phyloP scores from a whole-genome alignment of 2,113 vertebrate species.

The Callionymus lyra region DNA sequence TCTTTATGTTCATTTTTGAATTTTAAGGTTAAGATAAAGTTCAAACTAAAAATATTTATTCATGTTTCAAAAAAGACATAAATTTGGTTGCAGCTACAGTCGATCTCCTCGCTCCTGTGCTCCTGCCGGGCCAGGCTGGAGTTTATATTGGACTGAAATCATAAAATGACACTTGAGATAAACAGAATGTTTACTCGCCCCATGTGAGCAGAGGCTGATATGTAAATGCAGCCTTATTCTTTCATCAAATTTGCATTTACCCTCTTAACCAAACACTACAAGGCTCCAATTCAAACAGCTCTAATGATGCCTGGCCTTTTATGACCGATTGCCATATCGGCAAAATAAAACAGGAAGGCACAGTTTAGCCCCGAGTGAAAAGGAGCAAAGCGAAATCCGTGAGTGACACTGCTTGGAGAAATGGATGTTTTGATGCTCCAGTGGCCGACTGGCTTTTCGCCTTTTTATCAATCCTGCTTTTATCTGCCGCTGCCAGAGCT shows the following conservation, averaged over 20 bases:
- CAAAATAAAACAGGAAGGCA: constrained; percentile 38
- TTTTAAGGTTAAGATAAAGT: constrained; percentile 20
- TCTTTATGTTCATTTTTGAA: too few species aligned
- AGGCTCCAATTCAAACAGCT: constrained; percentile 98
- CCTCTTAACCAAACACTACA: constrained; percentile 99
- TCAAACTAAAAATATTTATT: too few species aligned
- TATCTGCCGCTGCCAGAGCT: constrained; percentile 84
- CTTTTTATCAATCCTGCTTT: constrained; percentile 72
- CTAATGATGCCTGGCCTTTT: constrained; percentile 98
- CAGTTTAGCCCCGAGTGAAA: constrained; percentile 93
- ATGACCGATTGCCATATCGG: constrained; percentile 87
- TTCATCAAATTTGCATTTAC: constrained; percentile 99
- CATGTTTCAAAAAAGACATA: too few species aligned
- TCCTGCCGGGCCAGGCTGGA: constrained; percentile 90
- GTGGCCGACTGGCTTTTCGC: constrained; percentile 72
- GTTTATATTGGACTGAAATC: constrained; percentile 98
- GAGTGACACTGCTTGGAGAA: constrained; percentile 83
- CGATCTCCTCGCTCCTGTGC: constrained; percentile 88
- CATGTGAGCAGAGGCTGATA: constrained; percentile 98
- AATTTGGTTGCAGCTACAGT: too few species aligned
- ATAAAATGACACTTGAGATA: constrained; percentile 99
- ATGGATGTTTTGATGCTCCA: constrained; percentile 81
- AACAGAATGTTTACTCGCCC: constrained; percentile 99
- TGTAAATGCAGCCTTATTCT: constrained; percentile 99
- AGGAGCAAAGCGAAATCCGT: constrained; percentile 68